Percentiles rank a stretch among this genome's conserved stretches.
Evolutionary conservation across 2,113 vertebrate genomes (phyloP).

Genomic region (Pseudorasbora parva): DNA sequence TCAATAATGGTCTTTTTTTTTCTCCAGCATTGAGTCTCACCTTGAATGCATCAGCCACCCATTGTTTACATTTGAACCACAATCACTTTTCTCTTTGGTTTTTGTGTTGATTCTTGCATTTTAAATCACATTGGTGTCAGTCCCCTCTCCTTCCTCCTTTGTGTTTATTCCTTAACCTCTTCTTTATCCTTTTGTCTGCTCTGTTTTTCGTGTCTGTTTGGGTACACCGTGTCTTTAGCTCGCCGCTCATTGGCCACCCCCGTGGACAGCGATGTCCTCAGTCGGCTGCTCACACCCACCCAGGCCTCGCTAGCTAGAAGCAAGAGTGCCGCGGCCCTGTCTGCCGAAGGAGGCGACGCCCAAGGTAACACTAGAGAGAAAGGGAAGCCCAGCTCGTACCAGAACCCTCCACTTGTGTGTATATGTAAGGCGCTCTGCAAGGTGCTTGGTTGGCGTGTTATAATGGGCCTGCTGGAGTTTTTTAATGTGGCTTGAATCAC

Average conservation of each 20-base stretch:
- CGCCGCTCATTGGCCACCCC: slow-evolving; percentile 77
- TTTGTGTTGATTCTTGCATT: slow-evolving; percentile 64
- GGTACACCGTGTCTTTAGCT: slow-evolving; percentile 80
- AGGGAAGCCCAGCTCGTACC: background rate
- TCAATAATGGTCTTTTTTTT: slow-evolving; percentile 67
- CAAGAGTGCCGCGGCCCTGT: slow-evolving; percentile 87
- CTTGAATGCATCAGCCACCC: slow-evolving; percentile 38
- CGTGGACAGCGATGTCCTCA: slow-evolving; percentile 86
- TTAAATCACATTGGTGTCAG: slow-evolving; percentile 71
- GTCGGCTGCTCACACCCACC: slow-evolving; percentile 87
- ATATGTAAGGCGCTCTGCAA: slow-evolving; percentile 2
- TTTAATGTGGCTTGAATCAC: slow-evolving; percentile 5
- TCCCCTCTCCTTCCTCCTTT: slow-evolving; percentile 55
- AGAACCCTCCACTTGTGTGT: slow-evolving; percentile 13
- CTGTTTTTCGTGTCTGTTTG: slow-evolving; percentile 57
- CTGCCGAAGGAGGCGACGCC: slow-evolving; percentile 82
- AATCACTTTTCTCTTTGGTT: slow-evolving; percentile 61
- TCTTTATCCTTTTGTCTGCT: slow-evolving; percentile 56
- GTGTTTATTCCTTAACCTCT: slow-evolving; percentile 60
- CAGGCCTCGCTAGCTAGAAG: slow-evolving; percentile 93
- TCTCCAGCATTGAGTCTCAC: slow-evolving; percentile 62
- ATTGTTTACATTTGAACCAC: slow-evolving; percentile 50
- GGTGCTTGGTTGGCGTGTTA: slow-evolving; percentile 33
- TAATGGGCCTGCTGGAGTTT: background rate
- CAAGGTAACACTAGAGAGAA: slow-evolving; percentile 82